A percentile compares a stretch with the other conserved stretches of the same genome.
These are phyloP conservation scores for Garra rufa DNA, from an alignment of 2,113 vertebrate genomes.

Conservation along the genomic window DNA sequence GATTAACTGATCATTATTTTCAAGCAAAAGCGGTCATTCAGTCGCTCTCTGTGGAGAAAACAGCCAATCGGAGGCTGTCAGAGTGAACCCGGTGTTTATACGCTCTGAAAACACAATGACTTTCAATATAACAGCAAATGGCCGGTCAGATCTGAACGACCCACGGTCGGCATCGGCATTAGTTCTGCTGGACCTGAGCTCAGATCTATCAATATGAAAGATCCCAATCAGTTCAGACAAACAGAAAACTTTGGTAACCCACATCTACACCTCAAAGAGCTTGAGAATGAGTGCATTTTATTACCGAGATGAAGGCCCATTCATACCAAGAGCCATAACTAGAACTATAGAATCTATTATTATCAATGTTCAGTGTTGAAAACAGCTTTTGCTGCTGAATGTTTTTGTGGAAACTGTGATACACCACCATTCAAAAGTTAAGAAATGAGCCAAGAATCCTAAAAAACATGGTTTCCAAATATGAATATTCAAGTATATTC, in stretches of 20 bases:
- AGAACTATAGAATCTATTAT: background rate
- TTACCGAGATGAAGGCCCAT: background rate
- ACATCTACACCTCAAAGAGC: background rate
- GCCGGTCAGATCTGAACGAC: background rate
- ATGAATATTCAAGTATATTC: no score
- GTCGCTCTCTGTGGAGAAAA: background rate
- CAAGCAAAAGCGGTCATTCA: background rate
- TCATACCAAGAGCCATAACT: background rate
- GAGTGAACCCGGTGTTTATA: background rate
- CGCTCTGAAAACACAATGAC: background rate
- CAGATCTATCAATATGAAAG: background rate
- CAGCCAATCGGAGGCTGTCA: background rate
- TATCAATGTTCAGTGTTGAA: background rate
- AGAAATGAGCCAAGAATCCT: no score
- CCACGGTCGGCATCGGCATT: background rate
- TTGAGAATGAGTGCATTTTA: background rate
- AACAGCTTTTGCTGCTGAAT: background rate
- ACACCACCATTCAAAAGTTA: no score
- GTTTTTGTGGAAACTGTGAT: background rate
- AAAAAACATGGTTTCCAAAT: no score
- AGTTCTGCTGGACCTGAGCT: background rate
- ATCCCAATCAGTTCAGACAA: background rate
- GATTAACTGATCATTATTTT: constrained; percentile 30
- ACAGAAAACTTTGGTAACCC: background rate
- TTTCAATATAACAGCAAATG: background rate